These are phyloP conservation scores for Thomomys bottae DNA, from an alignment of 2,113 vertebrate species.

Conservation along the genomic window DNA sequence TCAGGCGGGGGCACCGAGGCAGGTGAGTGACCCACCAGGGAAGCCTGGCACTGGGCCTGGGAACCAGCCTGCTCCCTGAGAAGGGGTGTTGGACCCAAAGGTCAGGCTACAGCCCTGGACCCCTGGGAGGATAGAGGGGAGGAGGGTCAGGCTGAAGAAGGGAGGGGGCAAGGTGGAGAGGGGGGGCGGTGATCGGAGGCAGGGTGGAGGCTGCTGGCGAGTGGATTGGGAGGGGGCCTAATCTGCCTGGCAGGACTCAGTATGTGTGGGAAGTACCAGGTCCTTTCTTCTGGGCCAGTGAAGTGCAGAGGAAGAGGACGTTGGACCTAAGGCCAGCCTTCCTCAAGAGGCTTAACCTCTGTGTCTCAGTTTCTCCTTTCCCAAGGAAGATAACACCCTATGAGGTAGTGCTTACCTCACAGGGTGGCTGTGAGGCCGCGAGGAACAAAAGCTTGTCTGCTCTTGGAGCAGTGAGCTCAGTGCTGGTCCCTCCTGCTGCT, in stretches of 20 bases:
- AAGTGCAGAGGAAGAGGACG: not conserved
- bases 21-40: slow-evolving; percentile 63
- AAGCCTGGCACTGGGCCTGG: not conserved
- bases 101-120: not conserved
- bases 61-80: too few relatives aligned
- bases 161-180: not conserved
- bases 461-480: not conserved
- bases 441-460: not conserved
- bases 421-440: not conserved
- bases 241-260: not conserved
- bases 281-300: not conserved
- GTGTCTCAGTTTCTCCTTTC: not conserved
- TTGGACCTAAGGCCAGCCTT: not conserved
- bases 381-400: not conserved
- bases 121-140: not conserved
- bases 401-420: rapidly evolving
- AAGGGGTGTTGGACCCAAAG: too few relatives aligned
- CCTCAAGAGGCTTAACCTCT: not conserved
- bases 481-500: not conserved
- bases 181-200: too few relatives aligned
- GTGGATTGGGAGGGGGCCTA: too few relatives aligned
- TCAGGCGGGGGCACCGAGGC: not conserved
- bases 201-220: too few relatives aligned
- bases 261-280: not conserved
- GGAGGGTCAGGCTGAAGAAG: not conserved